Base-by-base conservation (phyloP, 2,888 invertebrate species). In the Platerodrilus igneus region DNA sequence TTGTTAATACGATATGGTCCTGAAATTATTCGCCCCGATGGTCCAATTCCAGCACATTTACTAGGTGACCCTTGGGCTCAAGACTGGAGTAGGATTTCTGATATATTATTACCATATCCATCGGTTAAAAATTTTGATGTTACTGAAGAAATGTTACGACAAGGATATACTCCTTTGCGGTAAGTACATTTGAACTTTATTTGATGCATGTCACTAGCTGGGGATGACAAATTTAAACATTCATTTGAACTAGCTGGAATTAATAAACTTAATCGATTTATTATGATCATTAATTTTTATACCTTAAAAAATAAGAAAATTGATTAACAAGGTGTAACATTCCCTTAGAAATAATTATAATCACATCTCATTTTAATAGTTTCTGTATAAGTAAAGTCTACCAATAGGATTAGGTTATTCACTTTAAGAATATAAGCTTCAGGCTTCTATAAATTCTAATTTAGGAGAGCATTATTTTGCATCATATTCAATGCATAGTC, bases 61-160 rank as follows among this genome's bases (percentile, higher is more conserved):
- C 62, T 92, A 8, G 91, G 90, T 8, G 86, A 88, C 64, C 79
- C 88, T 78, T 89, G 88, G 88, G 82, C 82, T 0, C 88, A 89
- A 62, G 81, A 82, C 54, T 89, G 88, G 88, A 79, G 79, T 48
- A 79, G 81, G 8, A 77, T 88, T 28, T 77, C 78, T 59, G 83
- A 85, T 45, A 62, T 85, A 20, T 81, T 88, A 42, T 78, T 80
- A 62, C 87, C 91, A 0, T 90, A 81, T 62, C 81, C 83, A 0
- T 77, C 81, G 33, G 77, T 79, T 4, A 76, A 76, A 1, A 76
- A 75, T 47, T 63, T 84, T 0, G 89, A 91, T 57, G 82, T 89
- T 10, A 88, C 88, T 0, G 70, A 79, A 2, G 85, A 86, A 55
- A 81, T 92, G 82, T 64, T 83, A 18, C 67, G 81, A 16, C 83